Base-by-base conservation (phyloP, 1,140 invertebrate genomes). In the Eufriesea mexicana region DNA sequence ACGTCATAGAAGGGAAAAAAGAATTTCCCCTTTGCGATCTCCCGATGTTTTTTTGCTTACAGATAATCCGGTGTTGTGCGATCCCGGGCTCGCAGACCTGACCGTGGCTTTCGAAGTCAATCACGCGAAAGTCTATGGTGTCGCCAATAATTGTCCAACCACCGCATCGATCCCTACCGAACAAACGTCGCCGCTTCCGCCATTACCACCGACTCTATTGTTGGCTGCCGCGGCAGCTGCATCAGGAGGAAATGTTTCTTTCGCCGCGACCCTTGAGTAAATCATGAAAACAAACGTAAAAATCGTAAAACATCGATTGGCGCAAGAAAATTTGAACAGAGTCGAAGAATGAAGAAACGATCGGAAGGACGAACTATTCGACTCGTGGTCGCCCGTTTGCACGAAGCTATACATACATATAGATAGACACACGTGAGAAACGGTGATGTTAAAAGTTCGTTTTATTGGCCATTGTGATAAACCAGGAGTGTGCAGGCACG, bases 1-100 rank as follows among this genome's bases (percentile, higher is more conserved):
- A 45, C 71, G 35, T 57, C 35, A 57, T 2, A 20, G 16, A 42
- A 75, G 5, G 16, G 49, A 47, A 42, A 12, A n/a, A 66, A 14
- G 1, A 42, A 42, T 0, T 64, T 28, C 59, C 71, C 47, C 14
- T 55, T 74, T 67, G 61, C 51, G 28, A 78, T 70, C 23, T 67
- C 28, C 71, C 57, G n/a, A 57, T 68, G 54, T 85, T 72, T 89
- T 83, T 80, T 73, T 72, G 25, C 20, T 95, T 95, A 2, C 94
- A 97, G 97, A 97, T 92, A 97, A 97, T 93, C 96, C 97, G 67
- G 96, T 97, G 74, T 91, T 97, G 83, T 97, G 97, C 90, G 96
- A 97, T 88, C 95, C 96, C 47, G 95, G 95, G 18, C 91, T 97
- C 51, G 95, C 96, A 68, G 96, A 97, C 92, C 93, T 97, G 74